phyloP scores from a whole-genome alignment of 2,888 invertebrate genomes.

The Apamea anceps region DNA sequence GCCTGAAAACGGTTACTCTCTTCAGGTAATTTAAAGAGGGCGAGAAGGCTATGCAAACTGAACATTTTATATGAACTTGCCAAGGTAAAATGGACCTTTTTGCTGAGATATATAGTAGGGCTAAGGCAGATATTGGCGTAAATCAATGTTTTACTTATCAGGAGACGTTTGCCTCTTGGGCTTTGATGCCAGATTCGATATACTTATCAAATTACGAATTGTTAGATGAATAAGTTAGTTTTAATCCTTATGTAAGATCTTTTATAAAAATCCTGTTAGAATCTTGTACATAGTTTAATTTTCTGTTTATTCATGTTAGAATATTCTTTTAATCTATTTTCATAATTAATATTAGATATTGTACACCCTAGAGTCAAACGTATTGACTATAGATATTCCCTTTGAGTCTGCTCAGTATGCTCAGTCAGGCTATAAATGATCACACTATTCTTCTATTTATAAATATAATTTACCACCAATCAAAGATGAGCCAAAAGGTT shows the following conservation, averaged over 20 bases:
- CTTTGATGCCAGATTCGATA: conserved; percentile 41
- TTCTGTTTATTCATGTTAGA: neutral
- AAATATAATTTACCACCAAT: too few relatives aligned
- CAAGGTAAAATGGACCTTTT: conserved; percentile 53
- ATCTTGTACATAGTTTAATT: neutral
- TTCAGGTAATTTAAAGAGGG: conserved; percentile 67
- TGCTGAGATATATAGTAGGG: conserved; percentile 17
- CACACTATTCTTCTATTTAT: too few relatives aligned
- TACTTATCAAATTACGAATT: conserved; percentile 51
- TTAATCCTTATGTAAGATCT: neutral
- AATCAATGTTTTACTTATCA: conserved; percentile 64
- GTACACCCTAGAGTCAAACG: too few relatives aligned
- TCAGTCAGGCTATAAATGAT: too few relatives aligned
- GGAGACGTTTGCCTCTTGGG: conserved; percentile 61
- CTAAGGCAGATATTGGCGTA: conserved; percentile 41
- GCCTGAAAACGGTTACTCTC: conserved; percentile 66
- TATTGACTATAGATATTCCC: too few relatives aligned
- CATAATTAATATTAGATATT: neutral
- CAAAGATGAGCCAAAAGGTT: too few relatives aligned
- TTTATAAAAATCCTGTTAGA: neutral
- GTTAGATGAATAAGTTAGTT: conserved; percentile 36
- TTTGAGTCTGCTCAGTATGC: too few relatives aligned
- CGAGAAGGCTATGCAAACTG: conserved; percentile 59
- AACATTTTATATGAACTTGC: conserved; percentile 40
- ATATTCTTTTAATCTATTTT: neutral